These are phyloP conservation scores for Dissostichus mawsoni DNA, from an alignment of 2,113 vertebrate species.

Conservation along the genomic window DNA sequence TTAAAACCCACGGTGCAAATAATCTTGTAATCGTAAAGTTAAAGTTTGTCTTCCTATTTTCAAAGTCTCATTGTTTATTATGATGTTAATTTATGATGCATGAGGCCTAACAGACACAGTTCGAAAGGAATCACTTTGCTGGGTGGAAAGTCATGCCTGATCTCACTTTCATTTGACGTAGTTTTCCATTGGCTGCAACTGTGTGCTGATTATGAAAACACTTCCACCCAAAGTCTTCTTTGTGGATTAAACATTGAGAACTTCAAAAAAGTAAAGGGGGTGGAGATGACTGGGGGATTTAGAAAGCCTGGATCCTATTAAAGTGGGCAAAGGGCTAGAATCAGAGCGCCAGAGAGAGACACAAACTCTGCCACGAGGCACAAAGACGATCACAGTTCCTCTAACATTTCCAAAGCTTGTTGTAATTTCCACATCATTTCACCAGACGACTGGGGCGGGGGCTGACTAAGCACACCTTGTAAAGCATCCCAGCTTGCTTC, in stretches of 20 bases:
- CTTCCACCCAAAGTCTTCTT: conserved; percentile 54
- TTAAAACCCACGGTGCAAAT: not conserved
- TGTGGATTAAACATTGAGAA: conserved; percentile 38
- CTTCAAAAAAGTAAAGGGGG: conserved; percentile 7
- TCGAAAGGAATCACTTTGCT: conserved; percentile 26
- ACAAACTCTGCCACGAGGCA: conserved; percentile 26
- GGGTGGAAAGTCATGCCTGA: conserved; percentile 31
- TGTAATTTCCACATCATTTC: conserved; percentile 54
- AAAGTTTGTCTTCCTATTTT: not conserved
- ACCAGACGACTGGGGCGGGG: conserved; percentile 34
- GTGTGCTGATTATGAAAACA: conserved; percentile 39
- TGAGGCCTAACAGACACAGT: not conserved
- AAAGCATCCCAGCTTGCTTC: conserved; percentile 45
- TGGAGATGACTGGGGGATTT: conserved; percentile 14
- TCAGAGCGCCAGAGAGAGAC: conserved; percentile 17
- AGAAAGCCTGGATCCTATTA: conserved; percentile 64
- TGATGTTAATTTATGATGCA: conserved; percentile 9
- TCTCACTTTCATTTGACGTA: conserved; percentile 29
- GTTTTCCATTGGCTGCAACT: conserved; percentile 46
- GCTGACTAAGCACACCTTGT: conserved; percentile 61
- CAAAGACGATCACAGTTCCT: conserved; percentile 45
- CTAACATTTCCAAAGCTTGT: conserved; percentile 46
- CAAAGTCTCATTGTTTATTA: conserved; percentile 4
- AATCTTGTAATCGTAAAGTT: not conserved
- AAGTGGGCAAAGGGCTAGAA: conserved; percentile 11